Conservation (phyloP, 2,888 invertebrate species). For the Latheticus oryzae region DNA sequence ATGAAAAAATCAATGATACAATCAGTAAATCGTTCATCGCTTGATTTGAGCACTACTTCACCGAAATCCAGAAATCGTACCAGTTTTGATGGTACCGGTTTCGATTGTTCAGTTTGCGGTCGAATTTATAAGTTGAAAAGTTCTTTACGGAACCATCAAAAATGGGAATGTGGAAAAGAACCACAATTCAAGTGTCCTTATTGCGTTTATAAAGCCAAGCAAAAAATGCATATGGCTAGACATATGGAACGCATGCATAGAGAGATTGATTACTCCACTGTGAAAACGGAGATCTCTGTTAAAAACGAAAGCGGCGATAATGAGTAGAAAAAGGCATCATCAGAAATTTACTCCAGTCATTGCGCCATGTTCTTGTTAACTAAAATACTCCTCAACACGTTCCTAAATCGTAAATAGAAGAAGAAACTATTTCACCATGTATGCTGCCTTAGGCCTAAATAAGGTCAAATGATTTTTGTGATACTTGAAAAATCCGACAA, state of each 20-base stretch:
- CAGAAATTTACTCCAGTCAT: conserved; percentile 23
- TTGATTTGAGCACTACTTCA: conserved; percentile 45
- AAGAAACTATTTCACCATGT: conserved; percentile 32
- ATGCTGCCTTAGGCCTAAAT: conserved; percentile 39
- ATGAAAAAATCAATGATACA: conserved; percentile 64
- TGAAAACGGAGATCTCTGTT: conserved; percentile 58
- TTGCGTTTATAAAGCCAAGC: conserved; percentile 86
- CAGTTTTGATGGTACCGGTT: conserved; percentile 64
- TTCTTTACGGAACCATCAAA: conserved; percentile 84
- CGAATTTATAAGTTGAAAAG: conserved; percentile 89
- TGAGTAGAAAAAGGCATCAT: conserved; percentile 13
- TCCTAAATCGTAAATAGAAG: conserved; percentile 39
- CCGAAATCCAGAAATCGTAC: conserved; percentile 44
- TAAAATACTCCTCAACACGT: conserved; percentile 43
- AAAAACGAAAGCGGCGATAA: conserved; percentile 52
- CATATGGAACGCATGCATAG: conserved; percentile 88
- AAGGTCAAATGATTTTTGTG: conserved; percentile 36
- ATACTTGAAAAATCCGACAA: conserved; percentile 43
- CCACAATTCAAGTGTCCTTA: conserved; percentile 86
- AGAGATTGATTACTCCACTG: conserved; percentile 61
- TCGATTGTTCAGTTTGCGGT: conserved; percentile 85
- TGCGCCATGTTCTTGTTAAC: conserved; percentile 38
- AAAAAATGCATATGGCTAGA: conserved; percentile 86
- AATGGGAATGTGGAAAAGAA: conserved; percentile 89
- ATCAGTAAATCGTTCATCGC: conserved; percentile 52